Conservation (phyloP, 2,888 invertebrate species). For the Rosalia funebris region DNA sequence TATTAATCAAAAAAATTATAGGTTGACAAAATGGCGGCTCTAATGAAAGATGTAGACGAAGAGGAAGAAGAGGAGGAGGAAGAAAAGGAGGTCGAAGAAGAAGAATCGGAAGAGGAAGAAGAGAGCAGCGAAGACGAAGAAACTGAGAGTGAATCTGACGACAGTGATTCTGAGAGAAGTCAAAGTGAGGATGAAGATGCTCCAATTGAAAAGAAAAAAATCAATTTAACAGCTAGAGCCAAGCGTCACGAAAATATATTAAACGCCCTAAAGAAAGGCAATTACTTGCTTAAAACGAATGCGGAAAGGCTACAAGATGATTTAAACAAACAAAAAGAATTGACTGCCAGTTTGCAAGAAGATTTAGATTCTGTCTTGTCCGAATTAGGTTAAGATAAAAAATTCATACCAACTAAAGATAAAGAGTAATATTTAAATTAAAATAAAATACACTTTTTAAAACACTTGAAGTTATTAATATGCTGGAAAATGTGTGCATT, state of each 20-base stretch:
- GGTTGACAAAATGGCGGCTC: slow-evolving; percentile 90
- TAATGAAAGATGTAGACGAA: slow-evolving; percentile 83
- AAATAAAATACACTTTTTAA: no score
- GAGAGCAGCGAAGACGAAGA: slow-evolving; percentile 77
- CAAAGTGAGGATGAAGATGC: slow-evolving; percentile 71
- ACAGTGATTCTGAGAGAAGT: slow-evolving; percentile 74
- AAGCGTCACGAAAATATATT: slow-evolving; percentile 84
- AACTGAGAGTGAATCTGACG: slow-evolving; percentile 71
- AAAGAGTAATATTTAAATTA: no score
- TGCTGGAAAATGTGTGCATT: neutral
- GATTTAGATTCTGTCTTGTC: slow-evolving; percentile 88
- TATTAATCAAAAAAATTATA: slow-evolving; percentile 53
- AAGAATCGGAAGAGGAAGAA: slow-evolving; percentile 64
- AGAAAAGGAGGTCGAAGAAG: slow-evolving; percentile 69
- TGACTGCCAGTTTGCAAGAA: slow-evolving; percentile 79
- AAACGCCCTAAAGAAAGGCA: slow-evolving; percentile 86
- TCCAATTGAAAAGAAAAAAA: slow-evolving; percentile 73
- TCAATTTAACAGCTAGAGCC: slow-evolving; percentile 71
- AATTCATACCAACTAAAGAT: no score
- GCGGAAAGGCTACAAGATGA: slow-evolving; percentile 89
- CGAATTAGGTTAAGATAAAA: slow-evolving; percentile 75
- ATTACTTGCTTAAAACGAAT: slow-evolving; percentile 86
- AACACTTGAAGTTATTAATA: slow-evolving; percentile 10
- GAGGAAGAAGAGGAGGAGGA: slow-evolving; percentile 73
- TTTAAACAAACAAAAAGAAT: slow-evolving; percentile 83